These are phyloP conservation scores for Drosophila quadrilineata DNA, from an alignment of 1,140 invertebrate genomes.

Conservation along the genomic window DNA sequence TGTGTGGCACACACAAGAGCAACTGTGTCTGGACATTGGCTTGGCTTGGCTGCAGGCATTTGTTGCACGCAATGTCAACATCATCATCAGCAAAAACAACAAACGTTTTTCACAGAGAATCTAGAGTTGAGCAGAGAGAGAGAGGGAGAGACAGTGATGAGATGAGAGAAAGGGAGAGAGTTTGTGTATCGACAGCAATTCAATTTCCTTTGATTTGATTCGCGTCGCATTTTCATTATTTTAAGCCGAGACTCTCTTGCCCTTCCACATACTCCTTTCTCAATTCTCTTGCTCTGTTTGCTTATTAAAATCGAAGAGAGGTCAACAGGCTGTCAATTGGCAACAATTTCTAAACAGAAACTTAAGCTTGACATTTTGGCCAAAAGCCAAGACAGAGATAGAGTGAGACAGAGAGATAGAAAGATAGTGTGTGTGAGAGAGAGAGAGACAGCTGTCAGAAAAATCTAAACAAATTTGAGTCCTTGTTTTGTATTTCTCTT, in stretches of 20 bases:
- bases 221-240: constrained; percentile 46
- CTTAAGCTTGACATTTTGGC: constrained; percentile 6
- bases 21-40: constrained; percentile 23
- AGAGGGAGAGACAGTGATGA: no score
- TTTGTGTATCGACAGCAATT: constrained; percentile 55
- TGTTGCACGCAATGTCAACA: constrained; percentile 75
- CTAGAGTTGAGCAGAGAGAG: no score
- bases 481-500: background rate
- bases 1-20: no score
- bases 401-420: no score
- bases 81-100: constrained; percentile 34
- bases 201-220: constrained; percentile 64
- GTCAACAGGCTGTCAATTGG: constrained; percentile 21
- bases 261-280: background rate
- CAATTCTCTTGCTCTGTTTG: background rate
- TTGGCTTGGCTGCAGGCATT: constrained; percentile 36
- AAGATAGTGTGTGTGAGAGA: no score
- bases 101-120: no score
- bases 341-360: background rate
- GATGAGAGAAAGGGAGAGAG: background rate
- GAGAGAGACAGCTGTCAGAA: no score
- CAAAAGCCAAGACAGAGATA: constrained; percentile 4
- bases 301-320: constrained; percentile 1
- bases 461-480: background rate
- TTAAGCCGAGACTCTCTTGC: constrained; percentile 27